Percentiles rank a stretch among this genome's conserved stretches.
phyloP scores from a whole-genome alignment of 1,140 invertebrate genomes.

The Drosophila elegans region DNA sequence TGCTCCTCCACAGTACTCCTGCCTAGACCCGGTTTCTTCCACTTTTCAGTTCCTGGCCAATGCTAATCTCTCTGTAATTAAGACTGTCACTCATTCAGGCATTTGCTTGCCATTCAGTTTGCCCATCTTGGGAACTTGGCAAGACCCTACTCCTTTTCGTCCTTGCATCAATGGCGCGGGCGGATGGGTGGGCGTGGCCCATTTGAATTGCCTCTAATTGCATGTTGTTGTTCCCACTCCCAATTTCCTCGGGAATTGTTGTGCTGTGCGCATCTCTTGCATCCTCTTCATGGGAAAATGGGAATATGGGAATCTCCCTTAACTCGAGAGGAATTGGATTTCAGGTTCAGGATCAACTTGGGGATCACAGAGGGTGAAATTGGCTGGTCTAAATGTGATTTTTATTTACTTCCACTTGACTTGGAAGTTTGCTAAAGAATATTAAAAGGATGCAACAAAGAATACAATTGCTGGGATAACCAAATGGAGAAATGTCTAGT shows the following conservation, averaged over 20 bases:
- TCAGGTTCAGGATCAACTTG: slow-evolving; percentile 15
- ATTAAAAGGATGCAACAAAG: background rate
- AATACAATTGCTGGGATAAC: background rate
- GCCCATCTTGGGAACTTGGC: slow-evolving; percentile 32
- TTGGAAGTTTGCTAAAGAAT: slow-evolving; percentile 4
- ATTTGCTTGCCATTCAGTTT: slow-evolving; percentile 49
- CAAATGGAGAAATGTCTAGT: slow-evolving; percentile 1
- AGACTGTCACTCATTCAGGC: slow-evolving; percentile 73
- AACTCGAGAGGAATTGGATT: background rate
- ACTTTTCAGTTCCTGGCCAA: slow-evolving; percentile 29
- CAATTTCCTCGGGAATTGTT: background rate
- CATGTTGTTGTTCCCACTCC: slow-evolving; percentile 25
- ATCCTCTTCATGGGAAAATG: background rate
- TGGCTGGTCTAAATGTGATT: slow-evolving; percentile 29
- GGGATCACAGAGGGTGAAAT: slow-evolving; percentile 2
- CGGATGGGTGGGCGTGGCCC: slow-evolving; percentile 22
- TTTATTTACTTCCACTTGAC: slow-evolving; percentile 29
- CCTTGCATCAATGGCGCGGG: slow-evolving; percentile 12
- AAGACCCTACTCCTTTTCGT: background rate
- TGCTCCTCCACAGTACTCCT: slow-evolving; percentile 3
- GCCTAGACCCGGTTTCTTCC: slow-evolving; percentile 6
- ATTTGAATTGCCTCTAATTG: slow-evolving; percentile 64
- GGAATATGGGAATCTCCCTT: background rate
- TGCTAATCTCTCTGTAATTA: slow-evolving; percentile 80
- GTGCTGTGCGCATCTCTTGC: slow-evolving; percentile 1